phyloP scores from a whole-genome alignment of 2,888 invertebrate genomes.

The Chalcosyrphus nemorum region DNA sequence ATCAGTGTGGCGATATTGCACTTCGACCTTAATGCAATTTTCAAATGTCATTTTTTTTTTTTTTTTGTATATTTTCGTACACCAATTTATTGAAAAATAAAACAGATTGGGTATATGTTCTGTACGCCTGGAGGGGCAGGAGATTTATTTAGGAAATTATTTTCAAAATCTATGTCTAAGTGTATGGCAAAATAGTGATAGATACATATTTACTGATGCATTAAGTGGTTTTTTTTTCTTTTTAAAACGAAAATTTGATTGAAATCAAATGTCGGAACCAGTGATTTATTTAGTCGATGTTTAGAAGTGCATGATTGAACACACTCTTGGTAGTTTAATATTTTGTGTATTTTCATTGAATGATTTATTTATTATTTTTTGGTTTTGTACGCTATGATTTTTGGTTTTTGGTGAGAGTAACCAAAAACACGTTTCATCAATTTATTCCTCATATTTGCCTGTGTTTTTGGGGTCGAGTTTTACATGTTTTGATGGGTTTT shows the following conservation, averaged over 20 bases:
- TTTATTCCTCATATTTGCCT: background rate
- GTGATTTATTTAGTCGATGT: constrained; percentile 51
- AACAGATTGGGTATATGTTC: constrained; percentile 58
- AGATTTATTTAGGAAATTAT: constrained; percentile 55
- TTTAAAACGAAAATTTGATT: constrained; percentile 20
- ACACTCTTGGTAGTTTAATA: background rate
- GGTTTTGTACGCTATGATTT: background rate
- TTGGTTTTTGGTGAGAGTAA: background rate
- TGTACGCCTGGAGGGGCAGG: too few species aligned
- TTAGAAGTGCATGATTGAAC: constrained; percentile 27
- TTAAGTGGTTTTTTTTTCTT: constrained; percentile 32
- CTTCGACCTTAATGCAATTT: constrained; percentile 43
- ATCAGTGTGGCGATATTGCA: constrained; percentile 4
- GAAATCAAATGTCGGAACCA: constrained; percentile 38
- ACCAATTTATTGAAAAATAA: constrained; percentile 53
- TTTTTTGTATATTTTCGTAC: constrained; percentile 29
- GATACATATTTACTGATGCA: constrained; percentile 19
- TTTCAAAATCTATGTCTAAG: background rate
- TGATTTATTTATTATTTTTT: background rate
- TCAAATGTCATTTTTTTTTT: constrained; percentile 11
- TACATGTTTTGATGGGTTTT: background rate
- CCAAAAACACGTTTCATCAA: background rate
- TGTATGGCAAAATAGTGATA: background rate
- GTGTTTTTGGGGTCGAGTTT: background rate
- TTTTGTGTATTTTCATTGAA: background rate